Base-by-base conservation (phyloP, 2,797 vertebrate genomes). In the Strix occidentalis region DNA sequence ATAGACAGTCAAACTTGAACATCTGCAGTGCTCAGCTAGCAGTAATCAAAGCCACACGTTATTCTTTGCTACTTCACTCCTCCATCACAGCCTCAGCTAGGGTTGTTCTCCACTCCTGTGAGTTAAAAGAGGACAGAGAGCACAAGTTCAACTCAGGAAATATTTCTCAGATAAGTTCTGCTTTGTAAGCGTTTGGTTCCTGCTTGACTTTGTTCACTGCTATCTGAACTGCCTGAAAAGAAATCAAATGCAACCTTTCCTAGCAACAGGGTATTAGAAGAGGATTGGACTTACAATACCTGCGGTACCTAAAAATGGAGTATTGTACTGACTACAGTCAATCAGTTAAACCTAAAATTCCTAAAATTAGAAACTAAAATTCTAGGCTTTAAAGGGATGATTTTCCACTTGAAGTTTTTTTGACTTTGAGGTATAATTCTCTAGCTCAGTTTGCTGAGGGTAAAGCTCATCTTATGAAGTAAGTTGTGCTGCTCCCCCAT, bases 51-150 rank as follows among this genome's bases (percentile, higher is more conserved):
- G 93, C 76, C 66, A 60, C 60, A 48, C 71, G 1, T 54, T 75
- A 20, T 90, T 93, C 94, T 93, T 65, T 93, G 65, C 61, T 71
- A 78, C 93, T 95, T 81, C 85, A 93, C 90, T 95, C n/a, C 65
- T 35, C 76, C 65, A 95, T 78, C 90, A 75, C 76, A 90, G 69
- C 72, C 58, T 53, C 57, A 78, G 69, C 31, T 29, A 77, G 80
- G 90, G 65, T 95, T 91, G 63, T 90, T 94, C 93, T 86, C 54
- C 50, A 46, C 76, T 90, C 83, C 76, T 75, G 57, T 35, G 82
- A 91, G 85, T 89, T 53, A 85, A 83, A 91, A 95, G 89, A 88
- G 83, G 93, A 93, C 76, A 95, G 53, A 91, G 93, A 93, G 82
- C 83, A 86, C 64, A 74, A 93, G 95, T 93, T 91, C 86, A 94